Evolutionary conservation across 2,888 invertebrate genomes (phyloP).

Genomic region (Trilocha varians): DNA sequence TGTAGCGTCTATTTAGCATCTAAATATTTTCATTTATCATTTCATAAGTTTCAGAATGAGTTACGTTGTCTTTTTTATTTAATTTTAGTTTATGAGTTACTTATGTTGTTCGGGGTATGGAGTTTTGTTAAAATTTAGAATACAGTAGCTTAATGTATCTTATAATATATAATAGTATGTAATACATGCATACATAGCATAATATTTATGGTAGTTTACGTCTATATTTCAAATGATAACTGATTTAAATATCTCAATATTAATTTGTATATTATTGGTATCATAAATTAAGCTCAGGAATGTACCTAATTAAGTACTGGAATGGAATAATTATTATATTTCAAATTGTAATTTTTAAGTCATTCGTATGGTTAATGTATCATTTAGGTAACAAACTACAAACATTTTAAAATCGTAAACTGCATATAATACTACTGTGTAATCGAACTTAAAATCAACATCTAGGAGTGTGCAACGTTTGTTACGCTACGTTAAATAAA

Average conservation of each 20-base stretch:
- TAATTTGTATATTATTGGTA: no score
- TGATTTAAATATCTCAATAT: no score
- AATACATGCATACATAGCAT: slow-evolving; percentile 8
- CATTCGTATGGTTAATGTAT: no score
- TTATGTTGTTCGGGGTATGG: slow-evolving; percentile 39
- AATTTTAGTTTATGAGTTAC: slow-evolving; percentile 44
- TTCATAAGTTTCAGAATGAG: neutral
- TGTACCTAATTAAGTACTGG: no score
- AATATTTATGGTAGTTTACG: slow-evolving; percentile 7
- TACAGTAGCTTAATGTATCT: slow-evolving; percentile 19
- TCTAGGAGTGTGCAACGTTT: slow-evolving; percentile 11
- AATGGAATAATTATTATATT: no score
- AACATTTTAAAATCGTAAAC: neutral
- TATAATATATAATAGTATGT: slow-evolving; percentile 9
- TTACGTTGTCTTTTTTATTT: slow-evolving; percentile 41
- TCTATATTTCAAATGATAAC: neutral
- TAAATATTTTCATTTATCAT: neutral
- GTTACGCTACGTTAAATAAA: slow-evolving; percentile 30
- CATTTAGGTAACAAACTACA: no score
- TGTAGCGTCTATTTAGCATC: no score
- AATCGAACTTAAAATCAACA: neutral
- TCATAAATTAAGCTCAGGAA: no score
- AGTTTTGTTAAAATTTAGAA: slow-evolving; percentile 37
- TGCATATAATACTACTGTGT: neutral
- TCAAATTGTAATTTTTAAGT: no score